Evolutionary conservation across 2,113 vertebrate genomes (phyloP).

Genomic region (Rhagologus leucostigma): DNA sequence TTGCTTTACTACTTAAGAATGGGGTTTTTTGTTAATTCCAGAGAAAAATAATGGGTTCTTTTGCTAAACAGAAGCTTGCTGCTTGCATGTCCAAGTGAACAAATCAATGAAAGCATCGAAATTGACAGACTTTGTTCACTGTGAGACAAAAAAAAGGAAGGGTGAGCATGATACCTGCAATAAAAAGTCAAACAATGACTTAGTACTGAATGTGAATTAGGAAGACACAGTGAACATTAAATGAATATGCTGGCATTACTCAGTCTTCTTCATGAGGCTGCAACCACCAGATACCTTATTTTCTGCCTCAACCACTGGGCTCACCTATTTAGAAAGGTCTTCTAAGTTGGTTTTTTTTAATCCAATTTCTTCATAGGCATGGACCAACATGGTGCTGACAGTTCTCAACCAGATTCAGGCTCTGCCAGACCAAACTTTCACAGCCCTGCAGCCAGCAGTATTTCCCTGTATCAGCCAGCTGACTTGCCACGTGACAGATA

Average conservation of each 20-base stretch:
- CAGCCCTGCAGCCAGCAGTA: constrained; percentile 89
- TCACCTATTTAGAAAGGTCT: background rate
- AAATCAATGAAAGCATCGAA: background rate
- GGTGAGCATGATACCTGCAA: background rate
- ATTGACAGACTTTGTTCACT: background rate
- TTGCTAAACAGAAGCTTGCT: background rate
- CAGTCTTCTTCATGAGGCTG: background rate
- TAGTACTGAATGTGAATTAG: background rate
- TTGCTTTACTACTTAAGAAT: background rate
- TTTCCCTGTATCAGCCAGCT: constrained; percentile 96
- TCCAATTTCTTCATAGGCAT: constrained; percentile 76
- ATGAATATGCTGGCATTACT: background rate
- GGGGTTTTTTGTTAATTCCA: background rate
- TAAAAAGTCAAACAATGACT: background rate
- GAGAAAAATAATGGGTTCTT: background rate
- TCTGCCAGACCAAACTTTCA: constrained; percentile 86
- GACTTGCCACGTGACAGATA: constrained; percentile 91
- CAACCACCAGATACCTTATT: background rate
- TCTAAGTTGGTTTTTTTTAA: background rate
- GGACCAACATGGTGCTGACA: constrained; percentile 97
- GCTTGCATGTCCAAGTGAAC: background rate
- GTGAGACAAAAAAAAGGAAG: background rate
- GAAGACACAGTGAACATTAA: background rate
- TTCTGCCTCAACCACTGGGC: background rate
- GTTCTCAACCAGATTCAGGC: constrained; percentile 93